Percentiles rank a stretch among this genome's conserved stretches.
phyloP scores from a whole-genome alignment of 2,113 vertebrate genomes.

The Taurulus bubalis region DNA sequence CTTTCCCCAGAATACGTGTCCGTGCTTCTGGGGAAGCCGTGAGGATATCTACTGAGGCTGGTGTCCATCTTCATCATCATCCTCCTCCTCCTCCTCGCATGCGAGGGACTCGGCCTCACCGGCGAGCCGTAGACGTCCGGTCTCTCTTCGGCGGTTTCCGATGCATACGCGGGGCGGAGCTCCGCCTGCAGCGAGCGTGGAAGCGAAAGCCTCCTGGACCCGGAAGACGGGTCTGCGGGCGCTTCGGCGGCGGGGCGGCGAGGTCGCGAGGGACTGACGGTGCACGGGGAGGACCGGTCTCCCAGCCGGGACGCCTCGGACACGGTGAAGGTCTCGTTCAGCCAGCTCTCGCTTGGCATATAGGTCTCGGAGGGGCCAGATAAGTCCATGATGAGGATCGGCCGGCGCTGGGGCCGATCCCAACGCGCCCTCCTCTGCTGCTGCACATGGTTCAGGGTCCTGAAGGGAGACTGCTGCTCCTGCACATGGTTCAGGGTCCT shows the following conservation, averaged over 20 bases:
- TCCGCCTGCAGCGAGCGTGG: not conserved
- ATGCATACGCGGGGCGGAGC: not conserved
- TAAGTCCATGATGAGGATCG: constrained; percentile 57
- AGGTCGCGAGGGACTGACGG: constrained; percentile 32
- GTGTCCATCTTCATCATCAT: not conserved
- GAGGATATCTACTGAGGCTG: constrained; percentile 38
- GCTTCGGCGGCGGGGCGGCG: not conserved
- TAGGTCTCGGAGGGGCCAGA: not conserved
- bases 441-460: no score
- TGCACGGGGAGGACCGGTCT: not conserved
- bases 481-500: no score
- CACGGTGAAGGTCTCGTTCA: constrained; percentile 58
- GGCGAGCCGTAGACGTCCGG: constrained; percentile 34
- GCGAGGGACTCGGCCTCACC: constrained; percentile 58
- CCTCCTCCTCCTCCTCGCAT: not conserved
- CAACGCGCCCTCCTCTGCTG: constrained; percentile 13
- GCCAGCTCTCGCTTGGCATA: not conserved
- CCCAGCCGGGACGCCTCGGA: constrained; percentile 3
- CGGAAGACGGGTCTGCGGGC: not conserved
- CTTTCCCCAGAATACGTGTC: not conserved
- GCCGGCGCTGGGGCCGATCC: not conserved
- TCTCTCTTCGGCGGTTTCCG: constrained; percentile 9
- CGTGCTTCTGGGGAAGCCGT: constrained; percentile 29
- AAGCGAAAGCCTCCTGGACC: not conserved
- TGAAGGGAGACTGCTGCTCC: not conserved